Percentiles rank a stretch among this genome's conserved stretches.
Evolutionary conservation across 2,113 vertebrate species (phyloP).

Genomic region (Stigmatopora argus): DNA sequence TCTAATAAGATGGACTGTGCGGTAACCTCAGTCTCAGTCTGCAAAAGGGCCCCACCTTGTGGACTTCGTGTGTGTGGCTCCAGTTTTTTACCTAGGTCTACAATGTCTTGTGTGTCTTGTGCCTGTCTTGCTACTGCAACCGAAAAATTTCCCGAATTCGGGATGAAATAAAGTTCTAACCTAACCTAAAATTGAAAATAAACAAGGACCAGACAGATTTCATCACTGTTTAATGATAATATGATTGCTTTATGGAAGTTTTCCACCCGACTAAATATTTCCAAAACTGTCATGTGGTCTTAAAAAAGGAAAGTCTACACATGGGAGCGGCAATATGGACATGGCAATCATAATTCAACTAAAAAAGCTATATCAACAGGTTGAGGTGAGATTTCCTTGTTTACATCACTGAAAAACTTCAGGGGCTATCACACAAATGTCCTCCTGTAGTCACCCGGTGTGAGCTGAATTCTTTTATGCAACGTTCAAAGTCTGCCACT

Average conservation of each 20-base stretch:
- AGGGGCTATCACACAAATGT: not conserved
- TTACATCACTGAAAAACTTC: not conserved
- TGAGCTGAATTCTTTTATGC: not conserved
- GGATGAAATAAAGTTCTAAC: too few species aligned
- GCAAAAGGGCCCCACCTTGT: too few species aligned
- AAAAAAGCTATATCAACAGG: not conserved
- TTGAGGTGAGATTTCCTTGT: not conserved
- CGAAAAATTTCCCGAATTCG: too few species aligned
- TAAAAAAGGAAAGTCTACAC: not conserved
- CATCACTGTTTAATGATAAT: conserved; percentile 6
- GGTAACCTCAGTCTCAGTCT: too few species aligned
- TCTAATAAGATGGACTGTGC: too few species aligned
- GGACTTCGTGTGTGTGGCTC: too few species aligned
- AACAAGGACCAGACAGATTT: not conserved
- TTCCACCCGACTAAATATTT: not conserved
- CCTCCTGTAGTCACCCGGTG: not conserved
- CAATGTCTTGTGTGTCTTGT: too few species aligned
- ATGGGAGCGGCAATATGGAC: not conserved
- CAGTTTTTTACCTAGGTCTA: too few species aligned
- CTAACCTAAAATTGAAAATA: not conserved
- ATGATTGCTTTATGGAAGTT: not conserved
- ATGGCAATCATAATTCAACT: not conserved
- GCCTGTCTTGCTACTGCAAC: too few species aligned
- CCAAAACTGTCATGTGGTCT: not conserved
- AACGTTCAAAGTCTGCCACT: not conserved